A percentile compares a stretch with the other conserved stretches of the same genome.
These are phyloP conservation scores for Sturnira hondurensis DNA, from an alignment of 2,113 vertebrate species.

Conservation along the genomic window DNA sequence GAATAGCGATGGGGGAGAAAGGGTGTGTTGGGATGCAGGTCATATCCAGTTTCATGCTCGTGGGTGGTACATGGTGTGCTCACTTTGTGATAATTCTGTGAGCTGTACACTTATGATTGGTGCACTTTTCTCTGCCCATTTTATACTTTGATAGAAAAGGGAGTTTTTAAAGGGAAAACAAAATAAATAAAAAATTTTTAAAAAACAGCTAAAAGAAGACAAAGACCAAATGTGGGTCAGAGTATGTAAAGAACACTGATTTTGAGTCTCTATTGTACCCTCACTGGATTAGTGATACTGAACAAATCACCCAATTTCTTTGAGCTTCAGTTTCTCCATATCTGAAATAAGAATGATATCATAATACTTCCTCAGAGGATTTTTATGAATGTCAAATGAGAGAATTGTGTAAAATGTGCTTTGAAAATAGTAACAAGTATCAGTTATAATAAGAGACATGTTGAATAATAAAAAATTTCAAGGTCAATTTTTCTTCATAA, in stretches of 20 bases:
- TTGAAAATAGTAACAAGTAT: not conserved
- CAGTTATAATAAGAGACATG: not conserved
- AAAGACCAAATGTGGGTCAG: not conserved
- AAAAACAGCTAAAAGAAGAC: not conserved
- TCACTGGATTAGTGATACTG: not conserved
- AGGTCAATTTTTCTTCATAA: constrained; percentile 15
- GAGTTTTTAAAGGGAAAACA: not conserved
- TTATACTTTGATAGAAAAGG: not conserved
- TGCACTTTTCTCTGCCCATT: not conserved
- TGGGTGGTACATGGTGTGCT: not conserved
- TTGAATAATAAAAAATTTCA: not conserved
- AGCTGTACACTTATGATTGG: not conserved
- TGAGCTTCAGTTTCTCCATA: constrained; percentile 19
- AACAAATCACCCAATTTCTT: not conserved
- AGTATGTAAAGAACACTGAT: not conserved
- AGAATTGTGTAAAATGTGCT: not conserved
- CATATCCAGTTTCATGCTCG: not conserved
- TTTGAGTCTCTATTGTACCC: not conserved
- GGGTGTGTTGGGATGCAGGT: not conserved
- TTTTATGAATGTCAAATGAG: not conserved
- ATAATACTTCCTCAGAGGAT: not conserved
- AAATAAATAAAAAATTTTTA: not conserved
- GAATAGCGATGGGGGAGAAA: not conserved
- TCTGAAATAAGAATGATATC: not conserved
- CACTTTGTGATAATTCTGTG: not conserved